phyloP scores from a whole-genome alignment of 1,140 invertebrate species.

The Neoseiulus cucumeris region DNA sequence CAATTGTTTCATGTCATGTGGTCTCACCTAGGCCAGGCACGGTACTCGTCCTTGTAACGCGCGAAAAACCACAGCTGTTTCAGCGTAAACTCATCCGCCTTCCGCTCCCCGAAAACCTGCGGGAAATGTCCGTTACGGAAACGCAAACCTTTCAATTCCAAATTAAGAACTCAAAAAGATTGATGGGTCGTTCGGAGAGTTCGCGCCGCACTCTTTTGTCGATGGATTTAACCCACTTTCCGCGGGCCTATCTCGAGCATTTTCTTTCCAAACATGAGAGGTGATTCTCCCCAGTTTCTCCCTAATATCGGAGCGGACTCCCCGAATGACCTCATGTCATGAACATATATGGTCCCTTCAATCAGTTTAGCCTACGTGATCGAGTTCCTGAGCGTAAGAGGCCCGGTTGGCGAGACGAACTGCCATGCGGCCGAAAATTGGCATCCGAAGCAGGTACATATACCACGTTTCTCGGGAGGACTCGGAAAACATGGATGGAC shows the following conservation, averaged over 20 bases:
- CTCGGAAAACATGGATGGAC: slow-evolving; percentile 26
- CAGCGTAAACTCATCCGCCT: slow-evolving; percentile 22
- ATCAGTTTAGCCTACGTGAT: background rate
- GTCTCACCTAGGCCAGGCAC: slow-evolving; percentile 13
- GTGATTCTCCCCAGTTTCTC: too few species aligned
- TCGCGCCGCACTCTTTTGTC: too few species aligned
- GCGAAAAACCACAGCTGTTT: slow-evolving; percentile 23
- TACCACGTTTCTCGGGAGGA: slow-evolving; percentile 18
- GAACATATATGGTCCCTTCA: background rate
- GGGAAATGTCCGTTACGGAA: background rate
- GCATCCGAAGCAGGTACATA: slow-evolving; percentile 14
- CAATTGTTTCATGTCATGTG: background rate
- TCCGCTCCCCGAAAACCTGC: slow-evolving; percentile 14
- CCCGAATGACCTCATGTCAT: background rate
- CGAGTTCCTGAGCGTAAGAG: slow-evolving; percentile 24
- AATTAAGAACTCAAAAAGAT: too few species aligned
- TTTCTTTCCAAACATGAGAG: too few species aligned
- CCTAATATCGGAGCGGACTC: too few species aligned
- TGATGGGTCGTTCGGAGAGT: too few species aligned
- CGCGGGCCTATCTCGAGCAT: too few species aligned
- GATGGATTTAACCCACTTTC: too few species aligned
- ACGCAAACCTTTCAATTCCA: background rate
- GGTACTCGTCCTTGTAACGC: slow-evolving; percentile 22
- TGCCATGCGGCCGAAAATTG: slow-evolving; percentile 15
- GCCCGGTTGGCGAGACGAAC: slow-evolving; percentile 14